Evolutionary conservation across 2,797 vertebrate genomes (phyloP).

Genomic region (Coluber constrictor): DNA sequence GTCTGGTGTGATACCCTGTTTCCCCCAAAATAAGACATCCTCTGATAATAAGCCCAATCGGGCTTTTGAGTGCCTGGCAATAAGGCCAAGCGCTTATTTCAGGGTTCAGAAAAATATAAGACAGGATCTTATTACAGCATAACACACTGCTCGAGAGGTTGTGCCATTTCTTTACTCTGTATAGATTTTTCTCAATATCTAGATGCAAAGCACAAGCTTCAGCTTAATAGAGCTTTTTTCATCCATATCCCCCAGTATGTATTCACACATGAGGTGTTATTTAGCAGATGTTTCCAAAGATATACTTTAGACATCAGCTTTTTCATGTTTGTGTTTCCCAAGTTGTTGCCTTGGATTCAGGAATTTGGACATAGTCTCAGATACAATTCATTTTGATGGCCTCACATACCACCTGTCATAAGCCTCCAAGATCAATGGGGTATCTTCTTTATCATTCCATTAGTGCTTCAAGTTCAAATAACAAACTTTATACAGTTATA

Average conservation of each 20-base stretch:
- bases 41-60: too few species aligned
- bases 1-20: neutral
- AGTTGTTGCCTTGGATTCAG: neutral
- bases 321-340: neutral
- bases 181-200: neutral
- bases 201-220: neutral
- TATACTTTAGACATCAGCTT: neutral
- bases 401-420: neutral
- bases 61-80: too few species aligned
- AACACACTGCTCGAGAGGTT: neutral
- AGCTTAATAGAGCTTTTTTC: neutral
- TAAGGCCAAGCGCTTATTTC: too few species aligned
- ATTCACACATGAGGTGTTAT: neutral
- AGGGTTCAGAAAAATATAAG: too few species aligned
- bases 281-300: neutral
- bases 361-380: neutral
- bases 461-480: neutral
- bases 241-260: fast-evolving
- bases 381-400: neutral
- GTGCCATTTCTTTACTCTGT: neutral
- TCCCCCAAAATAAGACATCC: too few species aligned
- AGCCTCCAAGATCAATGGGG: neutral
- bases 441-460: neutral
- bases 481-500: neutral
- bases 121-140: neutral